Evolutionary conservation across 2,888 invertebrate species (phyloP).

Genomic region (Eulithis prunata): DNA sequence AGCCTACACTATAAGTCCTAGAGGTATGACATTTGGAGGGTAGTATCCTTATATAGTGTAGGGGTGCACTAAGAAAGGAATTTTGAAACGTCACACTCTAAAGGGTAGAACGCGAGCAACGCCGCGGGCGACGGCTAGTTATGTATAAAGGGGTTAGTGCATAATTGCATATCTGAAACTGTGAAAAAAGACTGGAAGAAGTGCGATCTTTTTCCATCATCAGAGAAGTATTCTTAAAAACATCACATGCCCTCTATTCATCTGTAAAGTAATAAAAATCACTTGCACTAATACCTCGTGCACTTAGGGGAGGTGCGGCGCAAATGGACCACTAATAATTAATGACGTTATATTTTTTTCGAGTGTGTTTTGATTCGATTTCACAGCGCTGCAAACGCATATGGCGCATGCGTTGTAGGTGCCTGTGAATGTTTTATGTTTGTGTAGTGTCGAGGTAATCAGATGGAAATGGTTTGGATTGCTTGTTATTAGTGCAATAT

Average conservation of each 20-base stretch:
- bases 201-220: not conserved
- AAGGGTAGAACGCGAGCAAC: too few species aligned
- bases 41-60: too few species aligned
- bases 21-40: too few species aligned
- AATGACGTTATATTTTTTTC: conserved; percentile 43
- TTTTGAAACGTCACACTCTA: too few species aligned
- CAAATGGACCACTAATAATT: conserved; percentile 48
- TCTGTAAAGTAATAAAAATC: conserved; percentile 38
- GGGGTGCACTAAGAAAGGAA: too few species aligned
- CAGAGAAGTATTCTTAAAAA: conserved; percentile 9
- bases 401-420: conserved; percentile 36
- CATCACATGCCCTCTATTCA: conserved; percentile 15
- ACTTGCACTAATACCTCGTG: conserved; percentile 32
- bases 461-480: conserved; percentile 36
- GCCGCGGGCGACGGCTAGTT: too few species aligned
- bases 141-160: too few species aligned
- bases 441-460: conserved; percentile 37
- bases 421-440: conserved; percentile 27
- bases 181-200: too few species aligned
- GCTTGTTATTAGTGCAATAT: conserved; percentile 30
- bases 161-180: too few species aligned
- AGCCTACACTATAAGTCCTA: too few species aligned
- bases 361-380: conserved; percentile 44
- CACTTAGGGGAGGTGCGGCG: conserved; percentile 44
- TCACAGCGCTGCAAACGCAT: conserved; percentile 37